phyloP scores from a whole-genome alignment of 1,140 invertebrate genomes.

The Papilio polytes region DNA sequence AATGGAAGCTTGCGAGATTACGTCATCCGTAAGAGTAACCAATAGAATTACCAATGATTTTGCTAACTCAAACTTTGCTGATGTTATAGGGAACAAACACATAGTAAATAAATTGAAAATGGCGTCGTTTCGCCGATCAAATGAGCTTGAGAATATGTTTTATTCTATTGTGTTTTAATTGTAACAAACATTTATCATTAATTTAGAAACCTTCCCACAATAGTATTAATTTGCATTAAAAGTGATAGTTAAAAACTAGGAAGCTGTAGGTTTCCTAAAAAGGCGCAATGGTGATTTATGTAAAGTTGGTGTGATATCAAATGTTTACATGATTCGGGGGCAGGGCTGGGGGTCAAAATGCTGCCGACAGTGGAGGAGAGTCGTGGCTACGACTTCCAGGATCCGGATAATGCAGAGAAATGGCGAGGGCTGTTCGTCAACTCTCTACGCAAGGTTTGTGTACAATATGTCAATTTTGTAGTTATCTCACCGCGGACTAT shows the following conservation, averaged over 20 bases:
- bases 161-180: slow-evolving; percentile 61
- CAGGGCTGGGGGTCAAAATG: slow-evolving; percentile 71
- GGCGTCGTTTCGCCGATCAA: slow-evolving; percentile 80
- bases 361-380: slow-evolving; percentile 85
- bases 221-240: slow-evolving; percentile 50
- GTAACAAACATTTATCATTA: slow-evolving; percentile 48
- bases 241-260: slow-evolving; percentile 44
- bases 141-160: slow-evolving; percentile 72
- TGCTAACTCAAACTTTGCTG: slow-evolving; percentile 44
- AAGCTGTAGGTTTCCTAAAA: slow-evolving; percentile 58
- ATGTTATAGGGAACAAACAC: slow-evolving; percentile 57
- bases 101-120: slow-evolving; percentile 79
- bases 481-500: slow-evolving; percentile 47
- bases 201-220: slow-evolving; percentile 45
- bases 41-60: slow-evolving; percentile 46
- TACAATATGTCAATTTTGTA: slow-evolving; percentile 55
- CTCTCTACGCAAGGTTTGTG: slow-evolving; percentile 89
- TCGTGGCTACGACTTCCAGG: slow-evolving; percentile 93
- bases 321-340: slow-evolving; percentile 78
- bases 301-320: slow-evolving; percentile 64
- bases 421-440: slow-evolving; percentile 95
- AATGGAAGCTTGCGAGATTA: slow-evolving; percentile 45
- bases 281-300: slow-evolving; percentile 66
- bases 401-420: slow-evolving; percentile 93
- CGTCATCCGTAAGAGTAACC: slow-evolving; percentile 51